Conservation (phyloP, 2,797 vertebrate species). For the Psittacula echo region DNA sequence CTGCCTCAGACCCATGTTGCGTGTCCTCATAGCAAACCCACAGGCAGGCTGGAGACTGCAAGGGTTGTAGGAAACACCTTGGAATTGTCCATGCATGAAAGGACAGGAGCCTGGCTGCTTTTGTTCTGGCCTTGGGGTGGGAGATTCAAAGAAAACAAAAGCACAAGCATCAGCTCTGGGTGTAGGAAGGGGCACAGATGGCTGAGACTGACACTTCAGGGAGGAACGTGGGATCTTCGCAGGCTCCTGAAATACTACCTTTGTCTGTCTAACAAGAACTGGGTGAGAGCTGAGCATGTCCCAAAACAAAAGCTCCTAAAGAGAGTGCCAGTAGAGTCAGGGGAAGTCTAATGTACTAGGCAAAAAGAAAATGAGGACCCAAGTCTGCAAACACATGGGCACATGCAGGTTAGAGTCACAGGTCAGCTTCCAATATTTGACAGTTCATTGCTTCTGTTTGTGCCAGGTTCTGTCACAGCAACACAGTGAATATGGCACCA, state of each 20-base stretch:
- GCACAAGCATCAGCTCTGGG: not conserved
- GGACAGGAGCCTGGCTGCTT: not conserved
- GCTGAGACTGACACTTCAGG: constrained; percentile 26
- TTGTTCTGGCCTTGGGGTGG: not conserved
- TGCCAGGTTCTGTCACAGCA: not conserved
- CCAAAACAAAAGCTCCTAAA: not conserved
- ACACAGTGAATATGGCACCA: not conserved
- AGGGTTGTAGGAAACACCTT: not conserved
- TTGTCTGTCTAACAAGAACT: not conserved
- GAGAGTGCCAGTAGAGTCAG: not conserved
- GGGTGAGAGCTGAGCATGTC: not conserved
- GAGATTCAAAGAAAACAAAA: not conserved
- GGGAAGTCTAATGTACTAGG: not conserved
- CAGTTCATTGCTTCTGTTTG: not conserved
- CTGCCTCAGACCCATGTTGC: not conserved
- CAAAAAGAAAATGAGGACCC: not conserved
- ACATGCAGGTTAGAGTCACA: not conserved
- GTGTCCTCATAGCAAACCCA: not conserved
- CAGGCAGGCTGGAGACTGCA: not conserved
- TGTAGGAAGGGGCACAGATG: constrained; percentile 40
- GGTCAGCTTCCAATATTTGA: not conserved
- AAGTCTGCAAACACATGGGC: not conserved
- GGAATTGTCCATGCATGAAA: not conserved
- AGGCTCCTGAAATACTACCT: not conserved
- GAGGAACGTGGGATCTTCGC: not conserved